Base-by-base conservation (phyloP, 2,113 vertebrate genomes). In the Corapipo altera region DNA sequence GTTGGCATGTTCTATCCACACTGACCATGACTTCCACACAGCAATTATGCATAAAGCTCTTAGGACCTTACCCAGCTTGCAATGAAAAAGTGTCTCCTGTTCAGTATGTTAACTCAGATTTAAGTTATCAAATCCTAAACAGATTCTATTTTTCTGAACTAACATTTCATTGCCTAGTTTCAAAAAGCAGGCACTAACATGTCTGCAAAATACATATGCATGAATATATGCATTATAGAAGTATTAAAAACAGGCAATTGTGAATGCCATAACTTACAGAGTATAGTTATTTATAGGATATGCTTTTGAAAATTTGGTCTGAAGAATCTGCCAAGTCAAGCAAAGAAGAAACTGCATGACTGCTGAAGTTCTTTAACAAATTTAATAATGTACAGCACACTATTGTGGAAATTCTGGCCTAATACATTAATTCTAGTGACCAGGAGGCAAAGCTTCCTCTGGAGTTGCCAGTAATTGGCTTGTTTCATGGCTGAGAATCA, bases 1-100 rank as follows among this genome's bases (percentile, higher is more conserved):
- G 72, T 92, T 96, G 79, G 75, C 85, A 92, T 73, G 61, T 70
- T 95, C 93, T 54, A 85, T 73, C 78, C 92, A 95, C 52, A 30
- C 14, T 80, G 61, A 85, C 77, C 57, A 89, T 77, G 88, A 96
- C 89, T 94, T 97, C 88, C 84, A 35, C 65, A 81, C 69, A 44
- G 93, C 59, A 96, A 75, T 84, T 79, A 80, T 87, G 78, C 41
- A 75, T 44, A 81, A 67, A 81, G 49, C 52, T 76, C 55, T 96
- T 41, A 89, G 65, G 91, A 85, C 51, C 62, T 65, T 39, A 78
- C 33, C 46, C 66, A 76, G 28, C 49, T 88, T 72, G 48, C 15
- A 59, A 26, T 58, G 62, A 79, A 66, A 95, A 96, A 72, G 70
- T 57, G 83, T 89, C 89, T 58, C 37, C 57, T 28, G 49, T 51